phyloP scores from a whole-genome alignment of 35 echinoderm and acorn worm genomes.

The Ophioderma brevispina region DNA sequence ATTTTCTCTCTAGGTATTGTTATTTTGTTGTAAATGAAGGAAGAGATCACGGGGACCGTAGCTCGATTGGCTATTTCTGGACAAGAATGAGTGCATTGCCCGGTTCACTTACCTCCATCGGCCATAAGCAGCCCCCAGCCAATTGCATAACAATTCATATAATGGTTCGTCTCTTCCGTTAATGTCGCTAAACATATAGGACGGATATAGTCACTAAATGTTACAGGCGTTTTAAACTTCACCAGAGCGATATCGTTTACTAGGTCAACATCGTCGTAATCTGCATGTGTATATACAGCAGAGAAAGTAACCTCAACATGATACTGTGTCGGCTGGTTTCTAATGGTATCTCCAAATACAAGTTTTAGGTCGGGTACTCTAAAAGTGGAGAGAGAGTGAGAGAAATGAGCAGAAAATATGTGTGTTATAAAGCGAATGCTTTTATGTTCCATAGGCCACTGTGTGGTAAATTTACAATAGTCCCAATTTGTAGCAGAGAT shows the following conservation, averaged over 20 bases:
- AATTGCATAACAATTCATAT: constrained; percentile 17
- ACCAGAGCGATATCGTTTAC: not conserved
- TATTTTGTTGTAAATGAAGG: too few species aligned
- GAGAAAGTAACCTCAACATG: not conserved
- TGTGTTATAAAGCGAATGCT: too few species aligned
- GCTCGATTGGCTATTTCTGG: too few species aligned
- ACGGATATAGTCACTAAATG: constrained; percentile 16
- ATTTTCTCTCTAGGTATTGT: too few species aligned
- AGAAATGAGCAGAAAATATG: too few species aligned
- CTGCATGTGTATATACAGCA: not conserved
- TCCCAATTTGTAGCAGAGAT: too few species aligned
- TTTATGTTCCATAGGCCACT: too few species aligned
- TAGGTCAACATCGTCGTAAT: not conserved
- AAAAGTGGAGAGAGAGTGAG: too few species aligned
- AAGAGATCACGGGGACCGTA: too few species aligned
- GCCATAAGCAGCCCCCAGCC: not conserved
- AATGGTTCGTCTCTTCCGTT: not conserved
- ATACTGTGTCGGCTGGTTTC: not conserved
- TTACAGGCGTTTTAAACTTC: not conserved
- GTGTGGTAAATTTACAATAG: too few species aligned
- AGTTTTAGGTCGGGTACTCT: too few species aligned
- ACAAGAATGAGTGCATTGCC: too few species aligned
- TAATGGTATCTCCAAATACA: not conserved
- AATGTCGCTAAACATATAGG: not conserved
- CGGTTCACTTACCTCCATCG: not conserved